Conservation (phyloP, 2,888 invertebrate genomes). For the Cataglyphis cursor region DNA sequence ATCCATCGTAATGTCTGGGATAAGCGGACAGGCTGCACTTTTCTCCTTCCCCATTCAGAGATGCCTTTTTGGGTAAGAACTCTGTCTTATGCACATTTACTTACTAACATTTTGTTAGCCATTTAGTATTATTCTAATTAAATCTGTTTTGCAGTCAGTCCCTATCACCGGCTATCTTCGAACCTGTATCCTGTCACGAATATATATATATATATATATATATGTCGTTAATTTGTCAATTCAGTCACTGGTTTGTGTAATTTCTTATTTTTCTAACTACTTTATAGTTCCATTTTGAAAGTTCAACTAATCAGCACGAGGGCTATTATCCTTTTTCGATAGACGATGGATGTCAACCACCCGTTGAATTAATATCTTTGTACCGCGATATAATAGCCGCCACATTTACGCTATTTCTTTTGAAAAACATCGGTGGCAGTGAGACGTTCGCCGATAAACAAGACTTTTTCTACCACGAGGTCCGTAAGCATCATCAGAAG, state of each 20-base stretch:
- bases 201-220: too few species aligned
- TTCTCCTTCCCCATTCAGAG: too few species aligned
- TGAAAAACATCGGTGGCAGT: constrained; percentile 97
- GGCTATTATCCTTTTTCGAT: constrained; percentile 91
- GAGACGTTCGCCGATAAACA: constrained; percentile 95
- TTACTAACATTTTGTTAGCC: too few species aligned
- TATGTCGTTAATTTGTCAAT: background rate
- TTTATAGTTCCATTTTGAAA: constrained; percentile 90
- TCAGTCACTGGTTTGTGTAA: constrained; percentile 47
- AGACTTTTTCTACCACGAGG: constrained; percentile 91
- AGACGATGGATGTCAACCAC: constrained; percentile 96
- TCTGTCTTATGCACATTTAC: too few species aligned
- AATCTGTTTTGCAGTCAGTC: too few species aligned
- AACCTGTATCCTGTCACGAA: too few species aligned
- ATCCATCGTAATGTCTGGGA: too few species aligned
- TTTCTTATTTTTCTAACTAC: constrained; percentile 1
- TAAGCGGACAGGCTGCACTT: too few species aligned
- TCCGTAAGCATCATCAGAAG: constrained; percentile 94
- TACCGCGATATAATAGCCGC: constrained; percentile 97
- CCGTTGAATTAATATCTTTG: constrained; percentile 93
- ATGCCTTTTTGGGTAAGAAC: too few species aligned
- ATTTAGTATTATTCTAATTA: too few species aligned
- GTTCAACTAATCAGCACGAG: constrained; percentile 88
- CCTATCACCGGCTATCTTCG: too few species aligned
- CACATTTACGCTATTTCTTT: constrained; percentile 95